phyloP scores from a whole-genome alignment of 2,888 invertebrate genomes.

The Dolomedes plantarius region DNA sequence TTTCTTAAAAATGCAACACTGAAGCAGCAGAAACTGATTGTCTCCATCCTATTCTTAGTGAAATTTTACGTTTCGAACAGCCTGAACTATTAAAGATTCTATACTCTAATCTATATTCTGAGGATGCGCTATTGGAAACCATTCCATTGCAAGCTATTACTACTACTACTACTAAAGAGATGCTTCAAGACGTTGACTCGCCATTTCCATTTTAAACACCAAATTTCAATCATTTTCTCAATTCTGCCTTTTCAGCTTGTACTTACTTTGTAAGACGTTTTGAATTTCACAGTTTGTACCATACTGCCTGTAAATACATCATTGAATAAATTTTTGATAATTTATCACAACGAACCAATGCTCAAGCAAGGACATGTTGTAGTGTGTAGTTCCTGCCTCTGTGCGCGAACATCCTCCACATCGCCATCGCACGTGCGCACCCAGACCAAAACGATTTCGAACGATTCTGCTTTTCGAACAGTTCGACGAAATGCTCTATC shows the following conservation, averaged over 20 bases:
- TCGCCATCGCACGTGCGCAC: too few relatives aligned
- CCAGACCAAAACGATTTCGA: too few relatives aligned
- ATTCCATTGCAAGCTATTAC: slow-evolving; percentile 68
- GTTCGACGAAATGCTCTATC: too few relatives aligned
- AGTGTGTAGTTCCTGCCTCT: slow-evolving; percentile 67
- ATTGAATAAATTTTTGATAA: slow-evolving; percentile 77
- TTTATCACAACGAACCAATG: slow-evolving; percentile 75
- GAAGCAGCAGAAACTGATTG: slow-evolving; percentile 68
- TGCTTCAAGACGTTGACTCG: slow-evolving; percentile 72
- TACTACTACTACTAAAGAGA: slow-evolving; percentile 60
- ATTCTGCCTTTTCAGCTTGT: slow-evolving; percentile 74
- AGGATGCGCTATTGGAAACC: slow-evolving; percentile 62
- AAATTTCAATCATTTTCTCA: slow-evolving; percentile 72
- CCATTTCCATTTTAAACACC: slow-evolving; percentile 72
- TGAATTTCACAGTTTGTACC: slow-evolving; percentile 76
- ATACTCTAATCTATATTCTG: slow-evolving; percentile 64
- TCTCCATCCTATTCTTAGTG: slow-evolving; percentile 69
- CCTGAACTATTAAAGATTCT: slow-evolving; percentile 70
- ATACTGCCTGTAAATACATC: slow-evolving; percentile 76
- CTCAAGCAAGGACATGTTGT: slow-evolving; percentile 72
- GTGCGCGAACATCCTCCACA: too few relatives aligned
- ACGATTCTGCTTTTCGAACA: too few relatives aligned
- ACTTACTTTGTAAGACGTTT: slow-evolving; percentile 76
- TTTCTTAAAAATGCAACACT: slow-evolving; percentile 68
- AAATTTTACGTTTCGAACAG: slow-evolving; percentile 69